Base-by-base conservation (phyloP, 1,140 invertebrate genomes). In the Phymorhynchus buccinoides region DNA sequence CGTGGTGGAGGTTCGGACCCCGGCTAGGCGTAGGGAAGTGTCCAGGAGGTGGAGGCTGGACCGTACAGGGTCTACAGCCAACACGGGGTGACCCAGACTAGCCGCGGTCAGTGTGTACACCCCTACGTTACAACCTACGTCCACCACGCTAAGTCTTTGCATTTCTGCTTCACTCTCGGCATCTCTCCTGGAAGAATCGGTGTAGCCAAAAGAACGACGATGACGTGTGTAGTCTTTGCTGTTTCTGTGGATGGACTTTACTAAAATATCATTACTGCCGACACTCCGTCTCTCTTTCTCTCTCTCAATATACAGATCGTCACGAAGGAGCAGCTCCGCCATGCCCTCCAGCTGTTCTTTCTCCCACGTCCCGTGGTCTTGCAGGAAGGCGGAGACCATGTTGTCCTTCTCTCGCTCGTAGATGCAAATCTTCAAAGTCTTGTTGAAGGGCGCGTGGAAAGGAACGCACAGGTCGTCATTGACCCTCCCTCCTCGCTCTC, bases 81-180 rank as follows among this genome's bases (percentile, higher is more conserved):
- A 80, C 35, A 91, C 92, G 14, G 78, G 73, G 37, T 88, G 87
- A n/a, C 90, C 89, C 32, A 89, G 80, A 44, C 87, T 89, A 16
- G 90, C 90, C 9, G 88, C 90, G 35, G 88, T 85, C 16, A 93
- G 75, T 18, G 89, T 89, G 83, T 89, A 92, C 39, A 89, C 90
- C 37, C 92, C 92, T 30, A 92, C 87, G 85, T 92, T 92, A 52
- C 90, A 91, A 1, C 92, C 92, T 35, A 93, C 44, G 83, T 93
- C 92, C 41, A 93, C 83, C 12, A 93, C 86, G n/a, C 84, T 87
- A 30, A 82, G 16, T 22, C 18, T 66, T 1, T 62, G 7, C 56
- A 3, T 0, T 37, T 22, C 9, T 42, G 39, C 37, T 22, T 27
- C 77, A 14, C 39, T 41, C n/a, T 14, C 77, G 32, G 12, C 44